Evolutionary conservation across 2,888 invertebrate species (phyloP), one percentile per base, ranked within the genome.

Genomic region (Operophtera brumata): DNA sequence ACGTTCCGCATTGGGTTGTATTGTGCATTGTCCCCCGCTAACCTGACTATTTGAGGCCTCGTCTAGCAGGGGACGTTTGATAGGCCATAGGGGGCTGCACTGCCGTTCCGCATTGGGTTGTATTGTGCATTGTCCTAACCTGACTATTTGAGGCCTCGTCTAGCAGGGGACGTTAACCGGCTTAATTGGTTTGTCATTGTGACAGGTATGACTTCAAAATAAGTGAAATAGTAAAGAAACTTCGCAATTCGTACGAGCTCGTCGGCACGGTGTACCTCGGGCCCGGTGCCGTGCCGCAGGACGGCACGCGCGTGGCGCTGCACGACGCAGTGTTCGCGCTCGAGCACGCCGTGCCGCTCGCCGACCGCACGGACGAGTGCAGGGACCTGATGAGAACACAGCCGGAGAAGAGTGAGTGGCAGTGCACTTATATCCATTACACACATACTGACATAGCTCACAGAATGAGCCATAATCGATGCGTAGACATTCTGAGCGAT

Each of bases 291-390:
- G 73, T 92, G 1, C 90, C 92, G 0, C 82, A 95, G 41, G 89
- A 93, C 70, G 91, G 94, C 64, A 93, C 93, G 0, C 80, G 57
- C 66, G 80, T 94, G 0, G 81, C 84, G 62, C 91, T 93, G 43
- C 84, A 83, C 4, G 91, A 93, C 69, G 94, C 95, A 70, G 85
- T 96, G 47, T 94, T 92, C 82, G 85, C 85, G 26, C 93, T 96
- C 54, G 95, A 93, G 72, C 74, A 91, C 44, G 83, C 88, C 0
- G 79, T 89, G 32, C 83, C 90, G 9, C 49, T 92, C 14, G 64
- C 64, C 0, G 78, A 91, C 1, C 84, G 92, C 67, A 85, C 78
- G 36, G 67, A 77, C 0, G 84, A 91, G 39, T 85, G 90, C 57
- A 84, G 81, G 2, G 65, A 73, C 20, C 55, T 75, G 39, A 84